Conservation (phyloP, 1,140 invertebrate genomes). For the Ptiloglossa arizonensis region DNA sequence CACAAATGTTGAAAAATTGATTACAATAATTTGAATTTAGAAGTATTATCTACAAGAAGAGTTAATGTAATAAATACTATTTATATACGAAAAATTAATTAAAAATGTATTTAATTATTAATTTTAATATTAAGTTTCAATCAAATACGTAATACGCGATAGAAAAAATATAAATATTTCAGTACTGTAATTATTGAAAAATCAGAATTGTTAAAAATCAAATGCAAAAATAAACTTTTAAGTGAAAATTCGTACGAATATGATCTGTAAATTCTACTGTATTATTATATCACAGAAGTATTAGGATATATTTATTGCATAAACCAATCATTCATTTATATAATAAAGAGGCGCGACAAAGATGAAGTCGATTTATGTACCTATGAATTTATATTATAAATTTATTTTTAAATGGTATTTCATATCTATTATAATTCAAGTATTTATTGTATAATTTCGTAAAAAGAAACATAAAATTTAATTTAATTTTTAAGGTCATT, state of each 20-base stretch:
- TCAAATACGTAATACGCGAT: background rate
- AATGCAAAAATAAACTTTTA: background rate
- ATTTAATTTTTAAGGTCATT: background rate
- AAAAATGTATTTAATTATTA: background rate
- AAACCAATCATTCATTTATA: slow-evolving; percentile 1
- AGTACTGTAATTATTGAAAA: background rate
- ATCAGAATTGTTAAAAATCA: background rate
- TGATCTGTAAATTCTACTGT: background rate
- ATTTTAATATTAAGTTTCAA: background rate
- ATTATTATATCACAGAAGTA: background rate
- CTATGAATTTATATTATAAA: background rate
- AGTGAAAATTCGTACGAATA: background rate
- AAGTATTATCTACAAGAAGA: background rate
- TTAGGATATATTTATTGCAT: background rate
- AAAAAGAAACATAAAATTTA: background rate
- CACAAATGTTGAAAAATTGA: background rate
- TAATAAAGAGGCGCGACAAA: background rate
- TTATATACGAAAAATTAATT: background rate
- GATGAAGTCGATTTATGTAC: background rate
- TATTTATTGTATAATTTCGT: background rate
- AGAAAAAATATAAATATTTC: background rate
- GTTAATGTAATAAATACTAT: background rate
- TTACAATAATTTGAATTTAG: background rate
- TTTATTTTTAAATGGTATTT: background rate
- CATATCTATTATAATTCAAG: background rate